Conservation (phyloP, 2,888 invertebrate species). For the Erebia palarica region DNA sequence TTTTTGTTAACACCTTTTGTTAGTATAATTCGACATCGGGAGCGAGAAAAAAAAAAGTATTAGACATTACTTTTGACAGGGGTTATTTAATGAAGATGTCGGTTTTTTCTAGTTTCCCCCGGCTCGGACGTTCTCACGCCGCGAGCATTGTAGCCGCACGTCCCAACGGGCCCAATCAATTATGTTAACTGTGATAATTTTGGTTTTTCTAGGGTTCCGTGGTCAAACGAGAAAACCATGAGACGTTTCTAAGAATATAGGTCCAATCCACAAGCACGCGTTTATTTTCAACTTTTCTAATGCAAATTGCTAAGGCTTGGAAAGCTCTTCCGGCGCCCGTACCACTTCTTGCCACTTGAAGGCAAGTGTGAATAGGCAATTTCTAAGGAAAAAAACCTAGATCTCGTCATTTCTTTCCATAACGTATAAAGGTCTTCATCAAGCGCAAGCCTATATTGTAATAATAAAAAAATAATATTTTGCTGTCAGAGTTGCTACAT, state of each 20-base stretch:
- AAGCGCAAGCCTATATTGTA: too few relatives aligned
- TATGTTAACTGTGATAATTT: constrained; percentile 80
- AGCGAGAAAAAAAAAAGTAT: constrained; percentile 73
- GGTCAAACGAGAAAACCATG: neutral
- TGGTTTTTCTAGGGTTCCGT: constrained; percentile 44
- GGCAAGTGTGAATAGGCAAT: too few relatives aligned
- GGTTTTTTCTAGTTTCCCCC: constrained; percentile 53
- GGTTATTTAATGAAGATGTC: constrained; percentile 81
- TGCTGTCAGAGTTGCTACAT: too few relatives aligned
- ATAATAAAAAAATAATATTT: too few relatives aligned
- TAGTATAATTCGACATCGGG: constrained; percentile 80
- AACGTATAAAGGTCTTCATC: too few relatives aligned
- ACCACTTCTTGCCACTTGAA: too few relatives aligned
- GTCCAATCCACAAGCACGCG: too few relatives aligned
- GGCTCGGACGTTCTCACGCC: constrained; percentile 68
- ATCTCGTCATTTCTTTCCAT: too few relatives aligned
- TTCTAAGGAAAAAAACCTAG: too few relatives aligned
- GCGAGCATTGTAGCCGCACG: constrained; percentile 72
- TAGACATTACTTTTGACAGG: constrained; percentile 80
- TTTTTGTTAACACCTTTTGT: constrained; percentile 82
- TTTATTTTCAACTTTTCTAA: too few relatives aligned
- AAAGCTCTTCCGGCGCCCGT: too few relatives aligned
- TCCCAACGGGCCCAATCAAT: constrained; percentile 77
- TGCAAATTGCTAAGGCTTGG: too few relatives aligned
- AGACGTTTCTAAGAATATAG: neutral